Evolutionary conservation across 2,797 vertebrate genomes (phyloP).

Genomic region (Pelobates cultripes): DNA sequence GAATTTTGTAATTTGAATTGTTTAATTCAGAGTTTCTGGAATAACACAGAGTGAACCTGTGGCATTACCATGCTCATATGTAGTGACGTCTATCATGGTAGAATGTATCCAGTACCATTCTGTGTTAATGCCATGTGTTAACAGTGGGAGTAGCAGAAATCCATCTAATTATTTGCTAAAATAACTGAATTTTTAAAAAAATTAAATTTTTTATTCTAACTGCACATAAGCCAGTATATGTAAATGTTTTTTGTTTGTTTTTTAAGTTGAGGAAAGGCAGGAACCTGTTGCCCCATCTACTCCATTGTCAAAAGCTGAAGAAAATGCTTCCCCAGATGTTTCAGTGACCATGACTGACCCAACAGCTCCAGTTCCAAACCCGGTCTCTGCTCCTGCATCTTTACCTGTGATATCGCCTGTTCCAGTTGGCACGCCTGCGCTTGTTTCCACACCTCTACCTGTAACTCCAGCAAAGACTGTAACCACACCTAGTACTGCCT

Average conservation of each 20-base stretch:
- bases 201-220: too few relatives aligned
- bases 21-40: too few relatives aligned
- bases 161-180: too few relatives aligned
- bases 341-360: background rate
- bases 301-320: constrained; percentile 58
- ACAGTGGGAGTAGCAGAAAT: too few relatives aligned
- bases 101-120: too few relatives aligned
- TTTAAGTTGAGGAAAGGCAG: constrained; percentile 81
- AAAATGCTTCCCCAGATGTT: constrained; percentile 8
- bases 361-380: background rate
- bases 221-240: too few relatives aligned
- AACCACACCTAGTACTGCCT: constrained; percentile 53
- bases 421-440: constrained; percentile 51
- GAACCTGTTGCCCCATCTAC: constrained; percentile 69
- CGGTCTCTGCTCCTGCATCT: constrained; percentile 52
- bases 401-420: constrained; percentile 48
- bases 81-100: too few relatives aligned
- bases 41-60: too few relatives aligned
- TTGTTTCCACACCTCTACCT: constrained; percentile 58
- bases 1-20: too few relatives aligned
- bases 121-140: too few relatives aligned
- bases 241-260: background rate
- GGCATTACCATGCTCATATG: too few relatives aligned
- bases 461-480: constrained; percentile 64
- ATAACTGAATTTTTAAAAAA: too few relatives aligned